Evolutionary conservation across 2,797 vertebrate species (phyloP), one percentile per base, ranked within the genome.

Genomic region (Muscicapa comitata): DNA sequence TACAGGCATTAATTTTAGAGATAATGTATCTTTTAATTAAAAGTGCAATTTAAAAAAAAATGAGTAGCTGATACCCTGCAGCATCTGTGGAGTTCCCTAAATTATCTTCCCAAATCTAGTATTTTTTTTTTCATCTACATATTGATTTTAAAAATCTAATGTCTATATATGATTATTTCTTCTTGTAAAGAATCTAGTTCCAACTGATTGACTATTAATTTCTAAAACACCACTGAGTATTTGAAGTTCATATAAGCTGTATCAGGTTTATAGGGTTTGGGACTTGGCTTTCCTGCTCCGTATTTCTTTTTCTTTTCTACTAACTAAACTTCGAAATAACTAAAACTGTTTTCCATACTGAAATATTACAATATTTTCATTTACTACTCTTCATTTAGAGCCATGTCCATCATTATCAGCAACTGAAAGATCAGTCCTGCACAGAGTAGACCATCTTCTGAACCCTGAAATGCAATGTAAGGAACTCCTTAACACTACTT

Each of bases 1-100:
- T 42, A 55, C 12, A 79, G 26, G 61, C n/a, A 72, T 76, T 86
- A 54, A 75, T 90, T 95, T 88, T 57, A 93, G 57, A 86, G 80
- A 94, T 88, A 94, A 77, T 8, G 0, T 51, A 75, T 86, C 74
- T 94, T 88, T 94, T 83, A 93, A 91, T 94, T 93, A 88, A 80
- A 89, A 88, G 23, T 51, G 28, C 12, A n/a, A 4, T 16, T 58
- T 70, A 72, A 48, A 13, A 29, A 6, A 45, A 70, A 90, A 90
- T 31, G 28, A 3, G 17, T 70, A 38, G 16, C 42, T 94, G 57
- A 90, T 88, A 80, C 35, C 57, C 51, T 90, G 66, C 18, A 81
- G 83, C 73, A 90, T 72, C 48, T 77, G 57, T 13, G 16, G 24
- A 72, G 13, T 65, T 92, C 61, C 66, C 78, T 73, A 40, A 66